Evolutionary conservation across 2,797 vertebrate genomes (phyloP).

Genomic region (Gymnothorax javanicus): DNA sequence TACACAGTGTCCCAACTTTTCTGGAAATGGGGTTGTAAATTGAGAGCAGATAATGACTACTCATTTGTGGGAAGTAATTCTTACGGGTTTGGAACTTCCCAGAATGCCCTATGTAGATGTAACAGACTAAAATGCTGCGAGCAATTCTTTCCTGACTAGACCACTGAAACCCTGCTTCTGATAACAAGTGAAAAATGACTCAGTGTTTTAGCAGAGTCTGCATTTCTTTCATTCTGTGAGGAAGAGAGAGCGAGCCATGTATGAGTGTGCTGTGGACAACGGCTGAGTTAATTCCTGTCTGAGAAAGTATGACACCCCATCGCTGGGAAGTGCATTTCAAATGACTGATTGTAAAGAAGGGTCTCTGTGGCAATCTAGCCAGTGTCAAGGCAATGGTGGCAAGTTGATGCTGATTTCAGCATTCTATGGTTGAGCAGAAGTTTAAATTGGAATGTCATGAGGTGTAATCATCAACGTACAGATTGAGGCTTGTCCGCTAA

Average conservation of each 20-base stretch:
- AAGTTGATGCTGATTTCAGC: not conserved
- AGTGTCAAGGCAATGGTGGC: not conserved
- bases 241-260: not conserved
- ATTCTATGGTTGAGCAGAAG: not conserved
- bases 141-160: not conserved
- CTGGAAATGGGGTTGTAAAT: too few relatives aligned
- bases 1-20: too few relatives aligned
- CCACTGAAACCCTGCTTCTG: not conserved
- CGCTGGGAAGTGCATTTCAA: not conserved
- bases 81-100: too few relatives aligned
- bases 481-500: not conserved
- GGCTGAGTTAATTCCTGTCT: not conserved
- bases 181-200: conserved; percentile 15
- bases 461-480: not conserved
- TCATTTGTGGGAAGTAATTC: not conserved
- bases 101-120: not conserved
- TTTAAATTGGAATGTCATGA: not conserved
- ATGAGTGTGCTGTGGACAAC: not conserved
- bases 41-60: not conserved
- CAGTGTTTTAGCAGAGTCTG: conserved; percentile 1
- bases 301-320: conserved; percentile 8
- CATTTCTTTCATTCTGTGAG: conserved; percentile 17
- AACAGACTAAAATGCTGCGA: not conserved
- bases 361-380: not conserved
- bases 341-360: not conserved